Percentiles rank a stretch among this genome's conserved stretches.
These are phyloP conservation scores for Empidonax traillii DNA, from an alignment of 2,113 vertebrate species.

Conservation along the genomic window DNA sequence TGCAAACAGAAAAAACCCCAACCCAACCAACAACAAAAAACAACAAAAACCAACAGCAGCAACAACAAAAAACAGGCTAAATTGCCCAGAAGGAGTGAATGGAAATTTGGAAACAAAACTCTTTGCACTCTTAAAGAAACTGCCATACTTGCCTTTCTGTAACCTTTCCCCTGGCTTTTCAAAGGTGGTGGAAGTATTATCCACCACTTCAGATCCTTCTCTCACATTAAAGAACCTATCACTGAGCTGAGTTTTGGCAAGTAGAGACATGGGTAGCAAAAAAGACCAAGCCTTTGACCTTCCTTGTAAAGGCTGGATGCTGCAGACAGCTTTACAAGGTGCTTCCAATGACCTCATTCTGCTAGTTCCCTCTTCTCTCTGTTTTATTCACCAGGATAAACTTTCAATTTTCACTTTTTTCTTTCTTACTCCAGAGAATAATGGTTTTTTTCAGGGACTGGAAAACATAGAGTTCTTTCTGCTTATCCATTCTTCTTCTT, in stretches of 20 bases:
- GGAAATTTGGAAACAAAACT: background rate
- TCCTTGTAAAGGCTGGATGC: background rate
- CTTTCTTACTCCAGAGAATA: background rate
- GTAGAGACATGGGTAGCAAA: background rate
- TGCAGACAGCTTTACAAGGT: background rate
- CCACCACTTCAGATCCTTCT: background rate
- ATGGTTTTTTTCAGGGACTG: background rate
- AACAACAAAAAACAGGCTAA: background rate
- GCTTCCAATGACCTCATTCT: background rate
- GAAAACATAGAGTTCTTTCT: background rate
- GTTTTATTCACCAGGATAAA: conserved; percentile 5
- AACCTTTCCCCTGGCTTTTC: background rate
- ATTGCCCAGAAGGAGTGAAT: background rate
- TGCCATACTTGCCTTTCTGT: background rate
- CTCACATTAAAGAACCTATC: background rate
- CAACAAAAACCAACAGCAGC: background rate
- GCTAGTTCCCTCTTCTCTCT: background rate
- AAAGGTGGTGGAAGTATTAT: background rate
- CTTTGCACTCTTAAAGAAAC: background rate
- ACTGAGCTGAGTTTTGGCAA: background rate
- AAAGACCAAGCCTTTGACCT: background rate
- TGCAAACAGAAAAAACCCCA: background rate
- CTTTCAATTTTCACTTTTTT: background rate
- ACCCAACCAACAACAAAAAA: background rate
- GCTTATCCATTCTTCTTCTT: background rate